phyloP scores from a whole-genome alignment of 2,888 invertebrate genomes.

The Syrphus vitripennis region DNA sequence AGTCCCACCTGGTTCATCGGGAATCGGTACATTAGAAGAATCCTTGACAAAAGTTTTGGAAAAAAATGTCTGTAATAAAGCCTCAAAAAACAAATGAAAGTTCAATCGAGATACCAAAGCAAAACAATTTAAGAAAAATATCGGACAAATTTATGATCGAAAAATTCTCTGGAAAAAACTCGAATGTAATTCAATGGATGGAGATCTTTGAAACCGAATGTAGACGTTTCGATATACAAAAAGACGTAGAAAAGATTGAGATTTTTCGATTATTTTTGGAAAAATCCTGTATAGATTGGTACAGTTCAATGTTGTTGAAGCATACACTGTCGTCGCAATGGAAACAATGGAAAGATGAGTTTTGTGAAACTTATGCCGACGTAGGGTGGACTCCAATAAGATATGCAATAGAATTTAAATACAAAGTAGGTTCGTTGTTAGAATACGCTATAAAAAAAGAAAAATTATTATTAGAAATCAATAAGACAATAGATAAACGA shows the following conservation, averaged over 20 bases:
- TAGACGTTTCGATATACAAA: not conserved
- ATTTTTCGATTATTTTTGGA: not conserved
- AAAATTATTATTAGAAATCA: too few relatives aligned
- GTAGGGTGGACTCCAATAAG: constrained; percentile 72
- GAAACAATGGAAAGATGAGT: constrained; percentile 57
- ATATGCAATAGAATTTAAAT: too few relatives aligned
- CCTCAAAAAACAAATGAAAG: too few relatives aligned
- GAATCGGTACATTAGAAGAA: too few relatives aligned
- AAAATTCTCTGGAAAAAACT: not conserved
- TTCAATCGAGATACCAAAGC: not conserved
- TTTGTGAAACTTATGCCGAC: constrained; percentile 56
- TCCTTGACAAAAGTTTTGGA: too few relatives aligned
- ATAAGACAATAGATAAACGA: too few relatives aligned
- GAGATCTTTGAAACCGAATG: not conserved
- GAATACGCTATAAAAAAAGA: too few relatives aligned
- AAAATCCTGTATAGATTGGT: constrained; percentile 7
- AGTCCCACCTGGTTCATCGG: too few relatives aligned
- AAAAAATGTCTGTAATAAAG: too few relatives aligned
- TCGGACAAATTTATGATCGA: not conserved
- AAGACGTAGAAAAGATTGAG: not conserved
- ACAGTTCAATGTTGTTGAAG: not conserved
- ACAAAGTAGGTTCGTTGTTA: too few relatives aligned
- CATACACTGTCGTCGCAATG: constrained; percentile 70
- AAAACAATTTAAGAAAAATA: not conserved
- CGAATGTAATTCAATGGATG: not conserved